These are phyloP conservation scores for Eulacestoma nigropectus DNA, from an alignment of 2,113 vertebrate genomes.

Conservation along the genomic window DNA sequence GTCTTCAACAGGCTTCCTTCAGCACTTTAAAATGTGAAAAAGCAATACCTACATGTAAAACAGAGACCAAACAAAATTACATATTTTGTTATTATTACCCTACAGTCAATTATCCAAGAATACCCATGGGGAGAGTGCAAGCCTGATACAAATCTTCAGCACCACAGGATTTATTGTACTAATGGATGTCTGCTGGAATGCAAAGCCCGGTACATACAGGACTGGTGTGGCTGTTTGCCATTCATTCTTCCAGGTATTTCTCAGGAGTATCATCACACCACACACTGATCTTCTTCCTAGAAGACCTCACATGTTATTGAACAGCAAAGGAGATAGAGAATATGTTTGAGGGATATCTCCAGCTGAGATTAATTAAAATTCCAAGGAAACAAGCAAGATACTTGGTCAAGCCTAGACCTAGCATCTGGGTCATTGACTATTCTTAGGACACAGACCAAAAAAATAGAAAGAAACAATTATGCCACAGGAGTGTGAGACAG, in stretches of 20 bases:
- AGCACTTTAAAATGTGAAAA: background rate
- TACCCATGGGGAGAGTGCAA: constrained; percentile 80
- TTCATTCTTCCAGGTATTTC: constrained; percentile 76
- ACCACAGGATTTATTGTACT: constrained; percentile 67
- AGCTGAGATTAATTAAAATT: background rate
- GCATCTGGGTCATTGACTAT: background rate
- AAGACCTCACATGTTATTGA: background rate
- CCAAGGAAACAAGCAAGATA: background rate
- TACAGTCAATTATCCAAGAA: constrained; percentile 75
- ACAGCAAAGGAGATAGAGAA: background rate
- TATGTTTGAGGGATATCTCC: background rate
- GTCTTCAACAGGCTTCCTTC: background rate
- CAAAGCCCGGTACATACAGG: constrained; percentile 66
- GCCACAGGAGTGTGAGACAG: background rate
- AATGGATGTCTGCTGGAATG: constrained; percentile 75
- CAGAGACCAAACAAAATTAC: background rate
- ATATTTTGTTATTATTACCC: background rate
- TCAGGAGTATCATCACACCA: background rate
- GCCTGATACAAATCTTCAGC: constrained; percentile 58
- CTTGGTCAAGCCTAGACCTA: background rate
- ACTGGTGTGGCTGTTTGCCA: constrained; percentile 70
- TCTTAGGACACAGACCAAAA: background rate
- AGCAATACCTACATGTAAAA: background rate
- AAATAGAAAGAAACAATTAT: background rate
- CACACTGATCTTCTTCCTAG: background rate